Conservation (phyloP, 37 sponge, comb jelly and placozoan species). For the Beroe ovata region DNA sequence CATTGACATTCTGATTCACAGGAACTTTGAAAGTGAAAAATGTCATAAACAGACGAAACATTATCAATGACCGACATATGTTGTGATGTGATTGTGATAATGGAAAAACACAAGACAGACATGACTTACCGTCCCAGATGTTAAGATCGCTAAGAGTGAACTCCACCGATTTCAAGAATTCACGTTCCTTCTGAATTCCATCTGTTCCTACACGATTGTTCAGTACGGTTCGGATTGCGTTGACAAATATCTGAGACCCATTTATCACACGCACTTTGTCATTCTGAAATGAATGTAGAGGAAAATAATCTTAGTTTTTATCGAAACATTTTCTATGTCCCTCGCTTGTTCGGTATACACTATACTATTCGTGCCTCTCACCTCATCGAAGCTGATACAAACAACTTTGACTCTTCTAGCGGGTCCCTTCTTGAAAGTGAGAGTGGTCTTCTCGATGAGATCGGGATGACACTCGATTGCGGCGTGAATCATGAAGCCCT, state of each 20-base stretch:
- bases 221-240: slow-evolving; percentile 41
- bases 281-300: too few relatives aligned
- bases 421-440: slow-evolving; percentile 63
- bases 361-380: too few relatives aligned
- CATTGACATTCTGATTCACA: too few relatives aligned
- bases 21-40: too few relatives aligned
- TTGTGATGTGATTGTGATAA: too few relatives aligned
- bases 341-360: too few relatives aligned
- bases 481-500: slow-evolving; percentile 67
- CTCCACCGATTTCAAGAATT: slow-evolving; percentile 60
- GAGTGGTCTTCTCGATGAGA: slow-evolving; percentile 45
- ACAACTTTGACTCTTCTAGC: slow-evolving; percentile 60
- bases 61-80: too few relatives aligned
- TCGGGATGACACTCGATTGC: slow-evolving; percentile 55
- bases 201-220: slow-evolving; percentile 47
- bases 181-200: slow-evolving; percentile 44
- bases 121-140: slow-evolving; percentile 59
- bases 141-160: slow-evolving; percentile 63
- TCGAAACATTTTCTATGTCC: too few relatives aligned
- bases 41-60: too few relatives aligned
- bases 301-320: too few relatives aligned
- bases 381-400: slow-evolving; percentile 62
- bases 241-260: slow-evolving; percentile 52
- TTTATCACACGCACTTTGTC: slow-evolving; percentile 51
- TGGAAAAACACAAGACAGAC: too few relatives aligned